Conservation (phyloP, 2,888 invertebrate genomes). For the Latrodectus hesperus region DNA sequence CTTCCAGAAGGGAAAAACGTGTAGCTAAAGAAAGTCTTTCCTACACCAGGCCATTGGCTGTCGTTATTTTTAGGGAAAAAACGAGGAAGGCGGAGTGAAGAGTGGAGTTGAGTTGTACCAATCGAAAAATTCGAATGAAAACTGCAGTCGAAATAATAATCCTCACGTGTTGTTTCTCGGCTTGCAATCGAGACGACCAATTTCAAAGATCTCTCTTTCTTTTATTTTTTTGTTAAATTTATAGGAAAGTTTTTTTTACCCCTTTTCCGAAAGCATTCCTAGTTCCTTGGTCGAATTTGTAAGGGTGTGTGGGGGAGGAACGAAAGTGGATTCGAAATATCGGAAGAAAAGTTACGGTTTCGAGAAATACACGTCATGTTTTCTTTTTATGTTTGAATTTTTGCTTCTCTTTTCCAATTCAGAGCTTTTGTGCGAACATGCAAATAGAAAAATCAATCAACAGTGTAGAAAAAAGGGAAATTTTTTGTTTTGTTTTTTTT, state of each 20-base stretch:
- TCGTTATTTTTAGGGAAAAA: slow-evolving; percentile 56
- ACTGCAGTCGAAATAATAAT: slow-evolving; percentile 54
- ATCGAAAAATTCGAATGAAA: slow-evolving; percentile 51
- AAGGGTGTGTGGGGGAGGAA: background rate
- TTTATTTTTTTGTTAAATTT: slow-evolving; percentile 21
- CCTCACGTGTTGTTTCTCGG: slow-evolving; percentile 40
- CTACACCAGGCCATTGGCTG: slow-evolving; percentile 23
- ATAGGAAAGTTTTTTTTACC: slow-evolving; percentile 2
- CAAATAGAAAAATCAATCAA: slow-evolving; percentile 63
- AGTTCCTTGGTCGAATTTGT: background rate
- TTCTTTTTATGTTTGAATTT: slow-evolving; percentile 10
- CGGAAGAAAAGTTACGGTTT: slow-evolving; percentile 38
- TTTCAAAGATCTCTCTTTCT: slow-evolving; percentile 25
- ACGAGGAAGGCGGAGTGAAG: slow-evolving; percentile 8
- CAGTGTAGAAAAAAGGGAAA: background rate
- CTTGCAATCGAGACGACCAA: slow-evolving; percentile 58
- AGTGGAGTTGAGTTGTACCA: slow-evolving; percentile 7
- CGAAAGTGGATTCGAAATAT: slow-evolving; percentile 22
- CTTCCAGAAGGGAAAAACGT: slow-evolving; percentile 61
- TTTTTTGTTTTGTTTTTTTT: background rate
- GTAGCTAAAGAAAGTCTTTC: slow-evolving; percentile 40
- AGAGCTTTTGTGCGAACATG: slow-evolving; percentile 18
- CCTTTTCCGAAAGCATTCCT: background rate
- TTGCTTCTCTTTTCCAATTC: slow-evolving; percentile 14
- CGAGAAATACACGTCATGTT: slow-evolving; percentile 9